A percentile compares a stretch with the other conserved stretches of the same genome.
Conservation (phyloP, 2,113 vertebrate species). For the Campylomormyrus tamandua region DNA sequence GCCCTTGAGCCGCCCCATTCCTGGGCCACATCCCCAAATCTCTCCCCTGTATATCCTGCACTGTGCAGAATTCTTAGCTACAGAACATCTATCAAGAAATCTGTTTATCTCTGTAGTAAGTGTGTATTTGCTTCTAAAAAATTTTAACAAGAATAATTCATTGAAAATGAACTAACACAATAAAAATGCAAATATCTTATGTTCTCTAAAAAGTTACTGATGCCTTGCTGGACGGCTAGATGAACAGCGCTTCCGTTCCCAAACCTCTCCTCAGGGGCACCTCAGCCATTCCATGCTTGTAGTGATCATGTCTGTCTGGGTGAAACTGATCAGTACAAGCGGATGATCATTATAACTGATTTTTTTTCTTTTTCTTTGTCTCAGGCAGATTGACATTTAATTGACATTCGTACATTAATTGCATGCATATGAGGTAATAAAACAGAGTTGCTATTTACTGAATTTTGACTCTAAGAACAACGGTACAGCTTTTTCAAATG, state of each 20-base stretch:
- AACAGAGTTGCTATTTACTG: background rate
- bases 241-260: too few relatives aligned
- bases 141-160: background rate
- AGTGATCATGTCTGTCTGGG: background rate
- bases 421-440: background rate
- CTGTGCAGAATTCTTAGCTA: background rate
- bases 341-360: background rate
- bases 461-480: too few relatives aligned
- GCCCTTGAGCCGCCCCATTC: background rate
- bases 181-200: background rate
- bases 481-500: too few relatives aligned
- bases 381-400: background rate
- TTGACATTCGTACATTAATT: background rate
- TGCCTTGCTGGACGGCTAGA: too few relatives aligned
- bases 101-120: background rate
- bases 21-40: background rate
- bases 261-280: too few relatives aligned
- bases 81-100: background rate
- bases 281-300: background rate
- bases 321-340: background rate
- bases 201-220: too few relatives aligned
- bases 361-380: background rate
- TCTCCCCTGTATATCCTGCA: background rate
- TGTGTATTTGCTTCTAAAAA: background rate
- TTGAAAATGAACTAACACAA: background rate